Percentiles rank a stretch among this genome's conserved stretches.
phyloP scores from a whole-genome alignment of 2,888 invertebrate genomes.

The Philaethria dido region DNA sequence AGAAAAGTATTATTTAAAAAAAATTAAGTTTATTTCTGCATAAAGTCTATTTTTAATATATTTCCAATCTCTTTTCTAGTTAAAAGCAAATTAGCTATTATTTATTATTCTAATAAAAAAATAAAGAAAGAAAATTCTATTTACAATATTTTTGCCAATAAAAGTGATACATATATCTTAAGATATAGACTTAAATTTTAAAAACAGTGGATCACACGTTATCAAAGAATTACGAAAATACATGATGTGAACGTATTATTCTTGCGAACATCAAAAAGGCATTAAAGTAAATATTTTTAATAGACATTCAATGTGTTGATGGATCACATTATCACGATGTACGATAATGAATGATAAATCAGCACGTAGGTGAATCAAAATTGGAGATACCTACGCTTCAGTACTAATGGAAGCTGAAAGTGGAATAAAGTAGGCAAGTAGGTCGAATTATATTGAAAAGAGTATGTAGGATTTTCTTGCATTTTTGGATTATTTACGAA shows the following conservation, averaged over 20 bases:
- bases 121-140: too few relatives aligned
- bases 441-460: not conserved
- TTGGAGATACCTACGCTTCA: constrained; percentile 1
- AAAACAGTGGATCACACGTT: not conserved
- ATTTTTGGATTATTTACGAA: not conserved
- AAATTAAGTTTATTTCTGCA: too few relatives aligned
- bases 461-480: not conserved
- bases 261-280: constrained; percentile 5
- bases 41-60: not conserved
- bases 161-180: too few relatives aligned
- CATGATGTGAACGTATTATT: not conserved
- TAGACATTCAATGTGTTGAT: constrained; percentile 20
- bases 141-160: too few relatives aligned
- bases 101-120: too few relatives aligned
- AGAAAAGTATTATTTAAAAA: too few relatives aligned
- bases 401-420: constrained; percentile 13
- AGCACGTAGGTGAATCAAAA: constrained; percentile 17
- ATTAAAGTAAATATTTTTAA: constrained; percentile 18
- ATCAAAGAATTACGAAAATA: not conserved
- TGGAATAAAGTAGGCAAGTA: constrained; percentile 13
- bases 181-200: too few relatives aligned
- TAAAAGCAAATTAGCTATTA: too few relatives aligned
- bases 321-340: constrained; percentile 17
- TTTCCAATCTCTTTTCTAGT: not conserved
- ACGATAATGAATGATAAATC: constrained; percentile 17